Base-by-base conservation (phyloP, 2,797 vertebrate genomes). In the Natrix natrix region DNA sequence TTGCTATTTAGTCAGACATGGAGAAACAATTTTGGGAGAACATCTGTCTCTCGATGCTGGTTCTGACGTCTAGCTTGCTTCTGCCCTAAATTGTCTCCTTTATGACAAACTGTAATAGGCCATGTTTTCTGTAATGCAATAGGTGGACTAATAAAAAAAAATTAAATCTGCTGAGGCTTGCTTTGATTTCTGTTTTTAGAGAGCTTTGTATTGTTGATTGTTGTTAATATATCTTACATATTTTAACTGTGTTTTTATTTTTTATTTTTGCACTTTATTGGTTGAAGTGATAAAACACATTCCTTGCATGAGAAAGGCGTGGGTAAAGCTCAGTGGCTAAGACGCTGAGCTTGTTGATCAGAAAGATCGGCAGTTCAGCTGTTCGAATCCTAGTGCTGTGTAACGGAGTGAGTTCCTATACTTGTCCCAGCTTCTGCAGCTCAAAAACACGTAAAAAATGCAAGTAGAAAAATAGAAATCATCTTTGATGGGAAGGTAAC, bases 31-130 rank as follows among this genome's bases (percentile, higher is more conserved):
- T 32, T 89, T 78, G 7, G 43, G 48, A 90, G 37, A 86, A 91
- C 4, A 2, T 43, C 17, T 56, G 69, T 90, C 2, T 59, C 8
- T 66, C 24, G 43, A 60, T 8, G 54, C 87, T 69, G 37, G 37
- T 91, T 74, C 59, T 93, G 61, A 86, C 61, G 57, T 88, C 89
- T 55, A 24, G 28, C 63, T 91, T 88, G 92, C 63, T 88, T 88
- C 43, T 6, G 24, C 48, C 86, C 74, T 52, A 86, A 48, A 24
- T 60, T 91, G 59, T 37, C 54, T 92, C 52, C 52, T 56, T 87
- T 91, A 69, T 90, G 17, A 61, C 17, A 52, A 86, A 43, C 24
- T 11, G 37, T 13, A 54, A 66, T 86, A 86, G 59, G 86, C 86
- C 28, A 87, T 24, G 63, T 66, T 66, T 26, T n/a, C 52, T 52